Base-by-base conservation (phyloP, 2,113 vertebrate species). In the Leucoraja erinaceus region DNA sequence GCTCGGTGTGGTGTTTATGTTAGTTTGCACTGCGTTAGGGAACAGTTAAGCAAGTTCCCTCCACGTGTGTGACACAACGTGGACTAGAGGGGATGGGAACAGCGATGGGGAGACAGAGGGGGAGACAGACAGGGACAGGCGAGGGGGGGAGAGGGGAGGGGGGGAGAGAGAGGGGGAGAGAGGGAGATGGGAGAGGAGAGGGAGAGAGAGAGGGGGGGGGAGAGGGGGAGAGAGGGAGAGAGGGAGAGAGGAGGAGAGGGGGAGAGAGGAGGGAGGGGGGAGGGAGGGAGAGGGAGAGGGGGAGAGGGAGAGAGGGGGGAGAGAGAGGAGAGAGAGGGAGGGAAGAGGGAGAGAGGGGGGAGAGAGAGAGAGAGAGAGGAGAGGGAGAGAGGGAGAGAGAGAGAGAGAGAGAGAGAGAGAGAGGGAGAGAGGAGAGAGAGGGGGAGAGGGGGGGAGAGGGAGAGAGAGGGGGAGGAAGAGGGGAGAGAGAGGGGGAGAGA, bases 71-170 rank as follows among this genome's bases (percentile, higher is more conserved):
- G 54, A n/a, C 2, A 12, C n/a, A 33, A 31, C n/a, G 10, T 72
- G 70, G 22, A 72, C 28, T 92, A n/a, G 22, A 59, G 59, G 20
- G 77, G 28, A 95, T 94, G 88, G 59, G 93, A 94, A 94, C 94
- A 94, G 93, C 93, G 47, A 74, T 90, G 75, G 93, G 94, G 95
- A 25, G 95, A 38, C 3, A 22, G 25, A n/a, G 25, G 8, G 72
- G 8, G 72, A 75, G 4, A 28, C 7, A 75, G 72, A 25, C 22
- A 9, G n/a, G n/a, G 72, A 75, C 22, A n/a, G n/a, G n/a, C n/a
- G 20, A 22, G 70, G 70, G 70, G 0, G 70, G 20, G 70, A 18
- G 14, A 14, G 70, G n/a, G n/a, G 20, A 22, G 70, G 70, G 70
- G 0, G 70, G 20, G 70, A 18, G 14, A 14, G 70, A 14, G 16